Evolutionary conservation across 92 coral and sea anemone genomes (phyloP), one percentile per base, ranked within the genome.

Genomic region (Porites rus): DNA sequence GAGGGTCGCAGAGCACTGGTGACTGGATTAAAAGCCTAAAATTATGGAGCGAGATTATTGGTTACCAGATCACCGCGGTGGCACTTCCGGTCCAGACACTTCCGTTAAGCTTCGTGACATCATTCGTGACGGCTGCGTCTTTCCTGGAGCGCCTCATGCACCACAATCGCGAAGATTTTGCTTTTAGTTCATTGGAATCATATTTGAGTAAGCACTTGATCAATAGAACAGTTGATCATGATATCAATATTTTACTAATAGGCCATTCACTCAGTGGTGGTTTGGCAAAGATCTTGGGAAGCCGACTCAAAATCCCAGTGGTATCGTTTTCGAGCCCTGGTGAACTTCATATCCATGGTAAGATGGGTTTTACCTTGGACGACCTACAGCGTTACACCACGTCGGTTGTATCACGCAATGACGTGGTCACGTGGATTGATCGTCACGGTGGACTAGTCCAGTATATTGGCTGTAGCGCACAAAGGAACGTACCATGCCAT

Each of bases 221-320:
- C 24, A 85, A 78, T 59, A 31, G 79, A 70, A 83, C 76, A 10
- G 69, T 78, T 19, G 24, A 72, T 18, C 77, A 1, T n/a, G 87
- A 21, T 4, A 28, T 51, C 70, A 62, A 62, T 22, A 65, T 83
- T 69, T 69, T 84, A 74, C 84, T 93, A 20, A 93, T 85, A 9
- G 96, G 96, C 0, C 96, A 93, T 65, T 93, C 96, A 11, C 67
- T 88, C 7, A 94, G 94, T 3, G 96, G 96, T 7, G 96, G 96
- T 11, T 28, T 93, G 56, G 96, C 96, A 8, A 93, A 93, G 83
- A 87, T 93, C 18, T 66, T 93, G 6, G 96, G 96, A 19, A 87
- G 91, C 74, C 78, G 96, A 51, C 82, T 84, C n/a, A 72, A 86
- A 68, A 38, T 91, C 12, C 78, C 79, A 11, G 91, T 93, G 1